Base-by-base conservation (phyloP, 1,140 invertebrate species). In the Trachelipus rathkii region DNA sequence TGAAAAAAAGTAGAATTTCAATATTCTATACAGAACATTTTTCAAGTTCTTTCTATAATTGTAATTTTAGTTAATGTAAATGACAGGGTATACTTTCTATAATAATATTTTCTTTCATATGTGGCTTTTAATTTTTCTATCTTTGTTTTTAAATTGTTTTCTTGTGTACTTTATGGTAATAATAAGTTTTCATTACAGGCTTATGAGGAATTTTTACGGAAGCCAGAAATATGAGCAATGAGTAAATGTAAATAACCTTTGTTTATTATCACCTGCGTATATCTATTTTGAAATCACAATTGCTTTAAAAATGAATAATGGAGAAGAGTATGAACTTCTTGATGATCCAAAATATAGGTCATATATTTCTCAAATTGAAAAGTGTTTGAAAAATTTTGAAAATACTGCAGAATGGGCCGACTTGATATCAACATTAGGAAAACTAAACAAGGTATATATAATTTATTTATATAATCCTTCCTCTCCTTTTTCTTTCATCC, bases 351-450 rank as follows among this genome's bases (percentile, higher is more conserved):
- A 94, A 84, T 94, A 82, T 76, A 77, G 82, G 15, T 89, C 87
- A 75, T 92, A 93, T 86, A 92, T 92, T 66, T 88, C 89, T 68
- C 89, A 90, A 60, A 90, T 97, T 60, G 95, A 97, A 83, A 96
- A 95, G 85, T 93, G 93, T 50, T 85, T 97, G 33, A 95, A 94
- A 83, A 93, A 90, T 85, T 97, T 97, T 87, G 95, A 97, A 83
- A 94, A 92, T 82, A 95, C 94, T 23, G 94, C 92, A 83, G 95
- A 97, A 89, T 97, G 95, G 95, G 93, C 95, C 77, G 95, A 97
- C 87, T 87, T 97, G 33, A 97, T 97, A 82, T 92, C 93, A 73
- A 94, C 95, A 23, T 85, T 97, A 68, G 93, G 92, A 78, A 97
- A 97, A 88, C 87, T 97, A 19, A 95, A 95, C 84, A 97, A 96